Percentiles rank a stretch among this genome's conserved stretches.
Conservation (phyloP, 2,888 invertebrate genomes). For the Orchesella flavescens region DNA sequence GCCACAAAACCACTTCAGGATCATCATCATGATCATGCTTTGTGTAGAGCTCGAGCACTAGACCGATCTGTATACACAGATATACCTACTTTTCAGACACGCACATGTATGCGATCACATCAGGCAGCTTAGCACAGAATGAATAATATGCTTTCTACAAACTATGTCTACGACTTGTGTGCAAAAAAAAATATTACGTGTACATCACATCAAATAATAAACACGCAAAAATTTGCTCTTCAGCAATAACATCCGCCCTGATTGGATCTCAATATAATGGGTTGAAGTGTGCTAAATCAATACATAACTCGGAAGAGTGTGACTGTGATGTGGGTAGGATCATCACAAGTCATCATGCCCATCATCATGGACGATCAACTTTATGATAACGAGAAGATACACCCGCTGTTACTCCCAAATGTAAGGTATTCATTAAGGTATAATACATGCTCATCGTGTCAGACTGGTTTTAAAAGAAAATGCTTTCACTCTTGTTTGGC, state of each 20-base stretch:
- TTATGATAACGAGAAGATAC: background rate
- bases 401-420: constrained; percentile 21
- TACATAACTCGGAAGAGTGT: too few relatives aligned
- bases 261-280: too few relatives aligned
- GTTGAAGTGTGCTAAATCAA: too few relatives aligned
- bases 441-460: background rate
- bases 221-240: too few relatives aligned
- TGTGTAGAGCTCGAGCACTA: constrained; percentile 1
- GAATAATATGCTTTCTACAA: too few relatives aligned
- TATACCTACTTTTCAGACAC: constrained; percentile 13
- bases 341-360: too few relatives aligned
- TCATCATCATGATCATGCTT: background rate
- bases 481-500: background rate
- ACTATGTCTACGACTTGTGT: too few relatives aligned
- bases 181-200: too few relatives aligned
- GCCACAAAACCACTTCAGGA: constrained; percentile 31
- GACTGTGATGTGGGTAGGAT: too few relatives aligned
- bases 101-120: constrained; percentile 8
- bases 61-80: background rate
- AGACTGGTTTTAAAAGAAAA: background rate
- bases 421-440: background rate
- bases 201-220: too few relatives aligned
- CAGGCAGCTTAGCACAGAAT: background rate
- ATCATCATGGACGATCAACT: too few relatives aligned
- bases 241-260: too few relatives aligned